Conservation (phyloP, 2,113 vertebrate species). For the Columbina picui region DNA sequence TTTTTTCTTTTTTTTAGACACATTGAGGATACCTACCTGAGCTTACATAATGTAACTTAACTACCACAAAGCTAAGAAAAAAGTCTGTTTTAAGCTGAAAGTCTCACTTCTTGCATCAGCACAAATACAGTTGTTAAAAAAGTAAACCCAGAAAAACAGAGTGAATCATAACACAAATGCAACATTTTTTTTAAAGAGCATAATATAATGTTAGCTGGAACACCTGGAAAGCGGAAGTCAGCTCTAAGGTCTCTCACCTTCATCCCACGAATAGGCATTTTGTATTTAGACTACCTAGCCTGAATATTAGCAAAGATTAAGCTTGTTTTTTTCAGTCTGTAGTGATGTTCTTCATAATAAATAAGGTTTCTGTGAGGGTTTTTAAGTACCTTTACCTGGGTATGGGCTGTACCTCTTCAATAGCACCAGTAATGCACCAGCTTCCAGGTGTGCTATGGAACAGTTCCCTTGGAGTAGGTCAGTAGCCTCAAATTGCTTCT, state of each 20-base stretch:
- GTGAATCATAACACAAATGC: background rate
- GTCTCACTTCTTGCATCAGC: background rate
- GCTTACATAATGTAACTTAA: background rate
- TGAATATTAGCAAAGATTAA: background rate
- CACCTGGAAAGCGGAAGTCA: background rate
- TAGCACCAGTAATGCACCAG: background rate
- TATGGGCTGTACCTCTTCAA: background rate
- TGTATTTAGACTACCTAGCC: background rate
- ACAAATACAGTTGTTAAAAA: background rate
- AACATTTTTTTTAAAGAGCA: background rate
- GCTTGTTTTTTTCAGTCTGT: background rate
- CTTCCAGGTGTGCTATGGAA: background rate
- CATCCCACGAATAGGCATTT: background rate
- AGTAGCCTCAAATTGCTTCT: background rate
- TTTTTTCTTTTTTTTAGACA: background rate
- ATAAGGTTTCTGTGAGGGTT: background rate
- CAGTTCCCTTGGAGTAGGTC: background rate
- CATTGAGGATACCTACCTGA: background rate
- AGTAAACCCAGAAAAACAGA: background rate
- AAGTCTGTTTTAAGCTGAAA: background rate
- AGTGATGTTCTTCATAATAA: background rate
- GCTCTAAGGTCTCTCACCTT: background rate
- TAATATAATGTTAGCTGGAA: background rate
- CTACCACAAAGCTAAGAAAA: background rate
- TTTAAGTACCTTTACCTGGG: rapidly evolving